phyloP scores from a whole-genome alignment of 2,888 invertebrate species.

The Chrysomela aeneicollis region DNA sequence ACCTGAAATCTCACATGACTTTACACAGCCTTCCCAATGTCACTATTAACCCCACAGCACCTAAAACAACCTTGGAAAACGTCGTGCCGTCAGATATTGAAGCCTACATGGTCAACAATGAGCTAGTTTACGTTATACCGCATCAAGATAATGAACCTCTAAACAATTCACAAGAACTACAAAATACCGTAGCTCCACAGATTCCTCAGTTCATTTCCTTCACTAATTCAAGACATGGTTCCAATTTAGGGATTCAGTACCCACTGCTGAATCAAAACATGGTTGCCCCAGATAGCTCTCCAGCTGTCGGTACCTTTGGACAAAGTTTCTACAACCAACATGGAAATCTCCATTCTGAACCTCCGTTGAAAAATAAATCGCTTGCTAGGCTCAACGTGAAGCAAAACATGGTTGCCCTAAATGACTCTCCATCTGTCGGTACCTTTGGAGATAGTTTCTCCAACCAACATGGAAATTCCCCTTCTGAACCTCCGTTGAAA shows the following conservation, averaged over 20 bases:
- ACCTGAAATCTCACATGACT: slow-evolving; percentile 3
- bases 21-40: not conserved
- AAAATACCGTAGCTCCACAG: not conserved
- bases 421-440: no score
- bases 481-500: no score
- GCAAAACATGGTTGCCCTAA: no score
- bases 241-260: not conserved
- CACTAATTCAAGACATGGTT: not conserved
- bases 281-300: no score
- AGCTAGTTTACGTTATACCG: not conserved
- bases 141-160: not conserved
- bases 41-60: not conserved
- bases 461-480: no score
- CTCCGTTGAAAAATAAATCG: no score
- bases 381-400: no score
- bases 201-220: not conserved
- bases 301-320: no score
- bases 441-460: no score
- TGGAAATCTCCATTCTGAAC: no score
- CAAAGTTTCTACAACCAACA: no score
- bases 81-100: not conserved
- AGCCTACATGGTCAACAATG: not conserved
- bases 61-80: not conserved
- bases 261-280: not conserved
- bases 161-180: no score